These are phyloP conservation scores for Periophthalmus modestus DNA, from an alignment of 2,113 vertebrate species.

Conservation along the genomic window DNA sequence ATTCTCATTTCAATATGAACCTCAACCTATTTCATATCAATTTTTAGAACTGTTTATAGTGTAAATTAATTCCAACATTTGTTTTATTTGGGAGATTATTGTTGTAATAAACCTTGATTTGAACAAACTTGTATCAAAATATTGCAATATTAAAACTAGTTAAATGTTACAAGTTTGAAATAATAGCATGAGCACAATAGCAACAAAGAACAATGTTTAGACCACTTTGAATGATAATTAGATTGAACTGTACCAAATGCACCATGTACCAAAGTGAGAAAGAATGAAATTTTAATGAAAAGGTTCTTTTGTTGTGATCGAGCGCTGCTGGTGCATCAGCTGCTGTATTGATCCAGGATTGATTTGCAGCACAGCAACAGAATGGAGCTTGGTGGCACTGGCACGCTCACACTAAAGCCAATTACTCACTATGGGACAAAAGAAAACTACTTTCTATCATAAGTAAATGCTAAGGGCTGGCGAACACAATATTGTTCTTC, in stretches of 20 bases:
- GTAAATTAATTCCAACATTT: too few species aligned
- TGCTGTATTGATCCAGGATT: conserved; percentile 49
- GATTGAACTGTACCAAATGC: background rate
- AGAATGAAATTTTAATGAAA: conserved; percentile 36
- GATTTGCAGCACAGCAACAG: conserved; percentile 37
- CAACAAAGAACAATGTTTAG: background rate
- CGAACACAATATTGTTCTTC: background rate
- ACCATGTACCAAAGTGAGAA: background rate
- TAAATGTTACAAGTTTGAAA: background rate
- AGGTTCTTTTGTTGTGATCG: conserved; percentile 34
- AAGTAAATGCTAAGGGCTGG: background rate
- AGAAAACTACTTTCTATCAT: conserved; percentile 1
- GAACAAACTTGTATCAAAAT: background rate
- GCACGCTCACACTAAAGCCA: conserved; percentile 1
- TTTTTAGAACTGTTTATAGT: background rate
- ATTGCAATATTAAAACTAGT: background rate
- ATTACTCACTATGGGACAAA: background rate
- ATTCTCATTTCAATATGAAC: conserved; percentile 20
- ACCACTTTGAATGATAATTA: background rate
- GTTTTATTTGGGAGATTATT: background rate
- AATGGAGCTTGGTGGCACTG: background rate
- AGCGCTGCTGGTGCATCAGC: conserved; percentile 50
- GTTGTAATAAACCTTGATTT: background rate
- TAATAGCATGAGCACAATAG: background rate
- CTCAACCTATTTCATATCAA: background rate